A percentile compares a stretch with the other conserved stretches of the same genome.
These are phyloP conservation scores for Anarrhichthys ocellatus DNA, from an alignment of 2,113 vertebrate genomes.

Conservation along the genomic window DNA sequence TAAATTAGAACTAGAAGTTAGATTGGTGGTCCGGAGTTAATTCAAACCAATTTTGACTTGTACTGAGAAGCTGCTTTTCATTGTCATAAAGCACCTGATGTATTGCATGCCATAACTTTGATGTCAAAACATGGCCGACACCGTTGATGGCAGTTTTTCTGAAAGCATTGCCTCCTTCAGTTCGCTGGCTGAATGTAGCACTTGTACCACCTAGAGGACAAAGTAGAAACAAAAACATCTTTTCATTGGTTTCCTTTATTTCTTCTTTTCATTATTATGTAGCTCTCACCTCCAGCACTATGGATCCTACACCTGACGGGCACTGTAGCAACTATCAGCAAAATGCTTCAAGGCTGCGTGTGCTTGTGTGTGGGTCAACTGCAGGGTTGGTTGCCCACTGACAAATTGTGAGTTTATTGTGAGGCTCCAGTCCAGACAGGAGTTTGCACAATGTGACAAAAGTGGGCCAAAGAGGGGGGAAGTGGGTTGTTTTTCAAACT, in stretches of 20 bases:
- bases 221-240: conserved; percentile 4
- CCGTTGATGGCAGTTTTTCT: background rate
- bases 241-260: background rate
- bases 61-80: background rate
- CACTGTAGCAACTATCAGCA: background rate
- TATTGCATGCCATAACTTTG: background rate
- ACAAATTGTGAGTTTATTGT: conserved; percentile 52
- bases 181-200: conserved; percentile 10
- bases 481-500: conserved; percentile 60
- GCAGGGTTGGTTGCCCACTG: conserved; percentile 28
- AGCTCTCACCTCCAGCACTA: background rate
- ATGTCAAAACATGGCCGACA: background rate
- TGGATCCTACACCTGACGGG: background rate
- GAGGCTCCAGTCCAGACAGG: conserved; percentile 36
- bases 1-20: background rate
- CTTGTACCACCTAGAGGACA: conserved; percentile 62
- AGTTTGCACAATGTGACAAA: conserved; percentile 54
- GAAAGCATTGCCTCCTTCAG: background rate
- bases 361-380: conserved; percentile 13
- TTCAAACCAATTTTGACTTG: background rate
- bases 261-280: conserved; percentile 3
- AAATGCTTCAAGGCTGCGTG: background rate
- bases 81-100: background rate
- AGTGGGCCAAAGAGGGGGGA: conserved; percentile 31
- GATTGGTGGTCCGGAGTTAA: background rate